Evolutionary conservation across 2,113 vertebrate genomes (phyloP).

Genomic region (Acanthisitta chloris): DNA sequence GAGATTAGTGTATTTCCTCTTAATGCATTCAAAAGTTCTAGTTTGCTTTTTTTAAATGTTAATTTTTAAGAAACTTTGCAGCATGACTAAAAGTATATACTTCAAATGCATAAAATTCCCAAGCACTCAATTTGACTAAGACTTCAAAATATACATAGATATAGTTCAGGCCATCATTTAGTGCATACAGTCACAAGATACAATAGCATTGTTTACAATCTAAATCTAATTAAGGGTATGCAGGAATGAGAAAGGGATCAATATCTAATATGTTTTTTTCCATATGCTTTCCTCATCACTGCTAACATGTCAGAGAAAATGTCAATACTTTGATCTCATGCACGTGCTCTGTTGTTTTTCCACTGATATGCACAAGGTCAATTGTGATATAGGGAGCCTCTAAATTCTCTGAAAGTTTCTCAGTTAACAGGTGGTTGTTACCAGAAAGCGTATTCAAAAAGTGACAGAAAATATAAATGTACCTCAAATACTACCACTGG

Average conservation of each 20-base stretch:
- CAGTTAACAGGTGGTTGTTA: conserved; percentile 30
- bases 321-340: conserved; percentile 78
- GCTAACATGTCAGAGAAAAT: conserved; percentile 64
- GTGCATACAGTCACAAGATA: background rate
- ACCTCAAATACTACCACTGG: background rate
- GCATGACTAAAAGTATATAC: background rate
- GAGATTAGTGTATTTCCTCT: background rate
- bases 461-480: background rate
- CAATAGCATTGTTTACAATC: conserved; percentile 82
- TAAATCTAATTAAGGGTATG: conserved; percentile 85
- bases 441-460: background rate
- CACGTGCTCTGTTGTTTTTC: conserved; percentile 68
- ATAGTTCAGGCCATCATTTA: background rate
- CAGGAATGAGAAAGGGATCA: conserved; percentile 75
- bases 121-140: background rate
- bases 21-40: background rate
- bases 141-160: background rate
- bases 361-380: conserved; percentile 72
- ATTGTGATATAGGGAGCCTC: conserved; percentile 54
- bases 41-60: background rate
- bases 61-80: background rate
- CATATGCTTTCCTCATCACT: conserved; percentile 80
- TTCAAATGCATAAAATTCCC: background rate
- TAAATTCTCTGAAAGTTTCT: conserved; percentile 49
- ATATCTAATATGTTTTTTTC: conserved; percentile 82